These are phyloP conservation scores for Hydrozoanthus gracilis DNA, from an alignment of 92 coral and sea anemone genomes.

Conservation along the genomic window DNA sequence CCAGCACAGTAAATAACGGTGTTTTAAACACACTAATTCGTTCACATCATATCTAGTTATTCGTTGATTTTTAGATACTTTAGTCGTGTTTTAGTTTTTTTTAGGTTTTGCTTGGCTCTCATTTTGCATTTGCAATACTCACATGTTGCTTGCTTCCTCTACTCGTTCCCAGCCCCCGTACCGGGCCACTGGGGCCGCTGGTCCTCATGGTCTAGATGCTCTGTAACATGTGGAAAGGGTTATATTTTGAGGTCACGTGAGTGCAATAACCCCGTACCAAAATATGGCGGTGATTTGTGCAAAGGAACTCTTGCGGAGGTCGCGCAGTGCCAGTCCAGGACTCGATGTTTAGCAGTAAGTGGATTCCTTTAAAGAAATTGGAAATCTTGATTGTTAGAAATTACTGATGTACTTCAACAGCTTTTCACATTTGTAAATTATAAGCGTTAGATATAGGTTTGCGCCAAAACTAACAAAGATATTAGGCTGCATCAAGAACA, in stretches of 20 bases:
- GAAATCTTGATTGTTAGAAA: too few species aligned
- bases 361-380: not conserved
- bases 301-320: conserved; percentile 63
- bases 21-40: too few species aligned
- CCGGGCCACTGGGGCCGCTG: conserved; percentile 89
- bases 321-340: conserved; percentile 26
- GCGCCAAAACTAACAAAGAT: too few species aligned
- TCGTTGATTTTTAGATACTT: too few species aligned
- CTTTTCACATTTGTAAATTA: too few species aligned
- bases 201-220: conserved; percentile 76
- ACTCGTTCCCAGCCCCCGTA: conserved; percentile 38
- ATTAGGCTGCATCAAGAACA: not conserved
- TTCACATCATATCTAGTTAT: too few species aligned
- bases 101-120: not conserved
- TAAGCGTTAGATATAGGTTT: too few species aligned
- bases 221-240: conserved; percentile 76
- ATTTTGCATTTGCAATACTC: not conserved
- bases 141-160: not conserved
- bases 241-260: conserved; percentile 64
- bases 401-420: too few species aligned
- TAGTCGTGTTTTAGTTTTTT: too few species aligned
- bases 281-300: conserved; percentile 68
- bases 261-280: conserved; percentile 75
- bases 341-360: conserved; percentile 19
- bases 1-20: too few species aligned